These are phyloP conservation scores for Sterna hirundo DNA, from an alignment of 2,113 vertebrate genomes.

Conservation along the genomic window DNA sequence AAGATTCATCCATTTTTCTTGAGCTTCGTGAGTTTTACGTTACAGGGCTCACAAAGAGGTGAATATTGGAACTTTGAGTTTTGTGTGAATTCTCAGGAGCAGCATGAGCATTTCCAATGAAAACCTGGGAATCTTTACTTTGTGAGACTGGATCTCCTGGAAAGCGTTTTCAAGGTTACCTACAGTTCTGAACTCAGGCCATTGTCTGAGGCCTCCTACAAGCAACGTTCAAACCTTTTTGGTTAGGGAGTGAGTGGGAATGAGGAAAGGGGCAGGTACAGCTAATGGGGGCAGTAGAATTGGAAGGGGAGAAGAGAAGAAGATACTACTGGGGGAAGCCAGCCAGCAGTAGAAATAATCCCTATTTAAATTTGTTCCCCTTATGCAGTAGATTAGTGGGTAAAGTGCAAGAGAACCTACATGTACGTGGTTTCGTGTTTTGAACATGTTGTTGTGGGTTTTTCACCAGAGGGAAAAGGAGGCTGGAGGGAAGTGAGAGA, in stretches of 20 bases:
- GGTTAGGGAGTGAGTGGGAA: not conserved
- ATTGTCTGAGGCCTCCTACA: too few species aligned
- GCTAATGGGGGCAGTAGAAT: not conserved
- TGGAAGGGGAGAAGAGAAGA: not conserved
- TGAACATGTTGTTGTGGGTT: not conserved
- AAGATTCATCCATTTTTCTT: not conserved
- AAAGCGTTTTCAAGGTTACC: not conserved
- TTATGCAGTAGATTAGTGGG: not conserved
- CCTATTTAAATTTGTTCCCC: not conserved
- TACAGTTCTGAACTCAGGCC: not conserved
- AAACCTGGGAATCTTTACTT: not conserved
- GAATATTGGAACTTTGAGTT: not conserved
- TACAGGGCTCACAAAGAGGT: not conserved
- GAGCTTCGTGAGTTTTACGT: not conserved
- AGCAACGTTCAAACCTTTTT: too few species aligned
- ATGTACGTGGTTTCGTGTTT: not conserved
- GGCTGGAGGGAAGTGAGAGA: not conserved
- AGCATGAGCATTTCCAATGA: not conserved
- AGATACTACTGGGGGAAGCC: not conserved
- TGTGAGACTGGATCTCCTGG: not conserved
- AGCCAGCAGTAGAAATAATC: not conserved
- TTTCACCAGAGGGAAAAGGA: not conserved
- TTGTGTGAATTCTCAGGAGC: not conserved
- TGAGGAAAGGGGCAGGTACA: not conserved
- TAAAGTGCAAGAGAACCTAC: not conserved